Evolutionary conservation across 2,888 invertebrate genomes (phyloP).

Genomic region (Octodonta nipae): DNA sequence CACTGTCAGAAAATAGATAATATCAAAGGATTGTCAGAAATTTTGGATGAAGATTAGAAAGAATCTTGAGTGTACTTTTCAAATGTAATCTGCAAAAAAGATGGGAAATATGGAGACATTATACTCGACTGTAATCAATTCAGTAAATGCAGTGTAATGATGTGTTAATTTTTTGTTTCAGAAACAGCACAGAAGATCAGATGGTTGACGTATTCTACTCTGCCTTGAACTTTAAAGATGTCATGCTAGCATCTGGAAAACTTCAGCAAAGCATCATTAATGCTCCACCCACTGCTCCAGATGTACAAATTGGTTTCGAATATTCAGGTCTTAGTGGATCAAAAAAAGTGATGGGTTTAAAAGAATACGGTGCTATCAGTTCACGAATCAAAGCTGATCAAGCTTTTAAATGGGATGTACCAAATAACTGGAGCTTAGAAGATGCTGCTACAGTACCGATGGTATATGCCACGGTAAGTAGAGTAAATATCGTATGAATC

Average conservation of each 20-base stretch:
- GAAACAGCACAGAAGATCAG: too few species aligned
- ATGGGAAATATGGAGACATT: too few species aligned
- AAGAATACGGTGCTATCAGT: constrained; percentile 44
- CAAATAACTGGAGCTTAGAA: constrained; percentile 35
- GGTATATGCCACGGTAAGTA: too few species aligned
- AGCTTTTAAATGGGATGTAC: constrained; percentile 48
- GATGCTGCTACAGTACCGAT: constrained; percentile 19
- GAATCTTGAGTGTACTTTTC: too few species aligned
- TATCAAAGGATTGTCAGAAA: too few species aligned
- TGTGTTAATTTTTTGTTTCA: too few species aligned
- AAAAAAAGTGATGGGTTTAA: constrained; percentile 51
- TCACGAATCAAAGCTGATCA: constrained; percentile 45
- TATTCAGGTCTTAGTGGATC: constrained; percentile 56
- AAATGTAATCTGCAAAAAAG: too few species aligned
- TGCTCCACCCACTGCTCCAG: constrained; percentile 46
- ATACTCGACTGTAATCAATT: too few species aligned
- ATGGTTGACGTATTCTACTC: constrained; percentile 10
- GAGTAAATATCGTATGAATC: too few species aligned
- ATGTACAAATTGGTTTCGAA: constrained; percentile 55
- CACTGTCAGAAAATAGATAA: too few species aligned
- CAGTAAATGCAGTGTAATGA: too few species aligned
- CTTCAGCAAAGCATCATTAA: constrained; percentile 70
- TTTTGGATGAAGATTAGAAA: too few species aligned
- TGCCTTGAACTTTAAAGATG: constrained; percentile 47
- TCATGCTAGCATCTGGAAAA: constrained; percentile 87